These are phyloP conservation scores for Chamaedrilus cognettii DNA, from an alignment of 2,888 invertebrate species.

Conservation along the genomic window DNA sequence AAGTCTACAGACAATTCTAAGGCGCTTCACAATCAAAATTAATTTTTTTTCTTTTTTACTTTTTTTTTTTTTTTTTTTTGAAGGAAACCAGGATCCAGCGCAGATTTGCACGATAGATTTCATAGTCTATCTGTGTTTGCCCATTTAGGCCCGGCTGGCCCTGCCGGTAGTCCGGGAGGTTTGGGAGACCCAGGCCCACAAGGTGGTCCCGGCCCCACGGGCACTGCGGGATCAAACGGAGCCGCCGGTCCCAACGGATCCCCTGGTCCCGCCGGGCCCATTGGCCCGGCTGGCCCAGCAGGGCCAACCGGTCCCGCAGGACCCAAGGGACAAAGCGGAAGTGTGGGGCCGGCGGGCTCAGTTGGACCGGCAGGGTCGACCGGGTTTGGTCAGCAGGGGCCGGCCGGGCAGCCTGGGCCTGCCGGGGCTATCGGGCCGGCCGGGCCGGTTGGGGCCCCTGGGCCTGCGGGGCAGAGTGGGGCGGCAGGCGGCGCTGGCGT, in stretches of 20 bases:
- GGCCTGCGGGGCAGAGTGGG: too few relatives aligned
- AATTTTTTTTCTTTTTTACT: too few relatives aligned
- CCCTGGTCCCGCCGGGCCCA: slow-evolving; percentile 16
- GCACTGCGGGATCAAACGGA: slow-evolving; percentile 21
- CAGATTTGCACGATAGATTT: too few relatives aligned
- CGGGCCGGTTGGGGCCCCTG: too few relatives aligned
- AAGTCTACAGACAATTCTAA: too few relatives aligned
- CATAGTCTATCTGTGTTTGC: too few relatives aligned
- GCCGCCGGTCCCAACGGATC: slow-evolving; percentile 23
- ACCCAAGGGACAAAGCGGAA: not conserved
- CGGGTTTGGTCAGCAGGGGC: not conserved
- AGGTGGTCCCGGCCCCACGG: slow-evolving; percentile 22
- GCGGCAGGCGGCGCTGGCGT: too few relatives aligned
- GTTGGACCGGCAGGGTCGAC: not conserved
- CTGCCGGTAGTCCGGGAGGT: slow-evolving; percentile 25
- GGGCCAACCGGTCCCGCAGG: not conserved
- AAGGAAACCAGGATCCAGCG: too few relatives aligned
- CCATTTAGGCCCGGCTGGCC: slow-evolving; percentile 18
- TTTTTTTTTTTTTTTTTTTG: too few relatives aligned
- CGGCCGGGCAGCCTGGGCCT: slow-evolving; percentile 13
- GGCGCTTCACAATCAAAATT: too few relatives aligned
- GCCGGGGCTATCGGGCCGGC: slow-evolving; percentile 14
- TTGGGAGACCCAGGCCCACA: slow-evolving; percentile 26
- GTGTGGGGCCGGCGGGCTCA: not conserved
- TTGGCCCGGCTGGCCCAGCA: not conserved